phyloP scores from a whole-genome alignment of 2,888 invertebrate species.

The Troides oblongomaculatus region DNA sequence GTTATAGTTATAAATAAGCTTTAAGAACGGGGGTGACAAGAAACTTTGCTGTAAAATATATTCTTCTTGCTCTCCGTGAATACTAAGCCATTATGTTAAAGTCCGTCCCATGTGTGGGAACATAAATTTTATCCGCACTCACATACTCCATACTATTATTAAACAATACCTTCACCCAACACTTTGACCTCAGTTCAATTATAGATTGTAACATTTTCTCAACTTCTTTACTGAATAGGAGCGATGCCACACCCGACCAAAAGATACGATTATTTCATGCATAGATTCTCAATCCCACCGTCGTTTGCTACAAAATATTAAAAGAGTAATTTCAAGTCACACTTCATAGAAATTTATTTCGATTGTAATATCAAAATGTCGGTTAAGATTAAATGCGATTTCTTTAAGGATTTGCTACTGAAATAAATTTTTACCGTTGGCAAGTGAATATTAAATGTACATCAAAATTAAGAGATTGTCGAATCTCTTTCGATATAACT shows the following conservation, averaged over 20 bases:
- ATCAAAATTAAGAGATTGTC: too few relatives aligned
- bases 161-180: slow-evolving; percentile 17
- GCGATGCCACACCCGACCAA: slow-evolving; percentile 45
- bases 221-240: slow-evolving; percentile 15
- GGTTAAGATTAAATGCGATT: background rate
- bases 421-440: background rate
- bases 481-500: too few relatives aligned
- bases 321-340: slow-evolving; percentile 50
- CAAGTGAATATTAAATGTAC: background rate
- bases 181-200: slow-evolving; percentile 19
- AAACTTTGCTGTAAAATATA: background rate
- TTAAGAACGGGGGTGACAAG: background rate
- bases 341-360: slow-evolving; percentile 43
- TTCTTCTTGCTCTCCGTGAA: background rate
- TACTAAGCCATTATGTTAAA: background rate
- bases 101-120: background rate
- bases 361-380: slow-evolving; percentile 14
- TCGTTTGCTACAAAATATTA: slow-evolving; percentile 51
- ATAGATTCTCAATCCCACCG: slow-evolving; percentile 47
- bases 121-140: slow-evolving; percentile 1
- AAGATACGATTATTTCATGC: slow-evolving; percentile 62
- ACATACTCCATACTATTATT: slow-evolving; percentile 3
- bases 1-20: too few relatives aligned
- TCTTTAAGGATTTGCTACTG: background rate
- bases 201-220: slow-evolving; percentile 10